phyloP scores from a whole-genome alignment of 2,888 invertebrate species.

The Tinea trinotella region DNA sequence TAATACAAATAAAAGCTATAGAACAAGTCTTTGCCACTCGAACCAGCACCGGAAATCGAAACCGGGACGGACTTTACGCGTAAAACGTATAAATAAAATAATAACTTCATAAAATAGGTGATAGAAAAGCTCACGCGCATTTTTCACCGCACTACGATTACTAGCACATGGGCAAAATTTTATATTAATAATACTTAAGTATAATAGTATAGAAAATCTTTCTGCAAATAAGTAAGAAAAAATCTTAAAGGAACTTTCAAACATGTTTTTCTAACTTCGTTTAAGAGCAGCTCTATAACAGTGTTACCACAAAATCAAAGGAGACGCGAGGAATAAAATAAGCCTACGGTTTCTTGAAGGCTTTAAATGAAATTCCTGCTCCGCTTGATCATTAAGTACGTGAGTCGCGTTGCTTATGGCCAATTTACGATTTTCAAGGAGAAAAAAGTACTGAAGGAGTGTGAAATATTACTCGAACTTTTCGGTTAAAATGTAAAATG shows the following conservation, averaged over 20 bases:
- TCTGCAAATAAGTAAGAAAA: background rate
- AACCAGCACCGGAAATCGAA: too few species aligned
- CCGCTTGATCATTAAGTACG: slow-evolving; percentile 19
- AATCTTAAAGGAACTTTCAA: background rate
- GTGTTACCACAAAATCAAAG: slow-evolving; percentile 5
- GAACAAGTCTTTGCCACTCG: too few species aligned
- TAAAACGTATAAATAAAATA: too few species aligned
- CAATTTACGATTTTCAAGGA: slow-evolving; percentile 19
- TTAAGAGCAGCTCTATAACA: background rate
- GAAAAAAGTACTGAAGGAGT: slow-evolving; percentile 1
- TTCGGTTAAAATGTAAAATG: background rate
- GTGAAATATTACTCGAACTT: background rate
- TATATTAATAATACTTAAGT: too few species aligned
- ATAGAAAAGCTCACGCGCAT: too few species aligned
- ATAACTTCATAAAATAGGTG: too few species aligned
- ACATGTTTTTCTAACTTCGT: slow-evolving; percentile 3
- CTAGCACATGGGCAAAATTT: too few species aligned
- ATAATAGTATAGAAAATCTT: background rate
- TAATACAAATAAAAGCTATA: too few species aligned
- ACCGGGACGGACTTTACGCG: too few species aligned
- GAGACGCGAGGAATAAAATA: background rate
- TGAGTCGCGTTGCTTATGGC: slow-evolving; percentile 19
- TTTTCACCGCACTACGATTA: too few species aligned
- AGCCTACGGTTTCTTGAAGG: background rate
- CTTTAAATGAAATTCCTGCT: slow-evolving; percentile 23